Percentiles rank a stretch among this genome's conserved stretches.
phyloP scores from a whole-genome alignment of 2,888 invertebrate genomes.

The Esperia sulphurella region DNA sequence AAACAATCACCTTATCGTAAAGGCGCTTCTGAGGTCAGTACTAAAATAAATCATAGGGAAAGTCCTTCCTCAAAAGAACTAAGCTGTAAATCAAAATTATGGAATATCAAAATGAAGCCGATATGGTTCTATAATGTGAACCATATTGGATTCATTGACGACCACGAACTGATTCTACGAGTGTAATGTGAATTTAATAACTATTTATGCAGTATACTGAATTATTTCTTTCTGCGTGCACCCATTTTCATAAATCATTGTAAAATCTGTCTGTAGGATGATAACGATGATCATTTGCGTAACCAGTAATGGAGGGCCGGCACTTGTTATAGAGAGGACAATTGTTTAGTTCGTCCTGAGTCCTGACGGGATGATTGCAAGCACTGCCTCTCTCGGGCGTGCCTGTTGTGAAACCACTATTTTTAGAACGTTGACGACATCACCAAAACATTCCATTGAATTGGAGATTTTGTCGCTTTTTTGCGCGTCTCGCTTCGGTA shows the following conservation, averaged over 20 bases:
- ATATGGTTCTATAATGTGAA: too few species aligned
- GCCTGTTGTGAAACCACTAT: slow-evolving; percentile 53
- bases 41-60: background rate
- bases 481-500: slow-evolving; percentile 19
- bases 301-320: slow-evolving; percentile 26
- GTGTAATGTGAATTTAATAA: background rate
- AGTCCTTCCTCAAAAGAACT: background rate
- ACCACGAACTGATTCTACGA: background rate
- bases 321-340: slow-evolving; percentile 37
- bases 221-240: background rate
- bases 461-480: slow-evolving; percentile 38
- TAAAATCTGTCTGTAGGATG: background rate
- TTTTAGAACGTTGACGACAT: slow-evolving; percentile 62
- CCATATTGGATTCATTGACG: too few species aligned
- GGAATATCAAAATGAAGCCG: background rate
- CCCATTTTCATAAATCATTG: background rate
- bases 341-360: slow-evolving; percentile 43
- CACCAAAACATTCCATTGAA: slow-evolving; percentile 55
- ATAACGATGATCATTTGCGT: slow-evolving; percentile 21
- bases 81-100: background rate
- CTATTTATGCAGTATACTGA: background rate
- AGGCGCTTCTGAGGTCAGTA: too few species aligned
- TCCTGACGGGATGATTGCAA: slow-evolving; percentile 59
- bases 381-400: slow-evolving; percentile 39
- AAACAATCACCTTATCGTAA: too few species aligned